These are phyloP conservation scores for Lepidostoma basale DNA, from an alignment of 1,140 invertebrate species.

Conservation along the genomic window DNA sequence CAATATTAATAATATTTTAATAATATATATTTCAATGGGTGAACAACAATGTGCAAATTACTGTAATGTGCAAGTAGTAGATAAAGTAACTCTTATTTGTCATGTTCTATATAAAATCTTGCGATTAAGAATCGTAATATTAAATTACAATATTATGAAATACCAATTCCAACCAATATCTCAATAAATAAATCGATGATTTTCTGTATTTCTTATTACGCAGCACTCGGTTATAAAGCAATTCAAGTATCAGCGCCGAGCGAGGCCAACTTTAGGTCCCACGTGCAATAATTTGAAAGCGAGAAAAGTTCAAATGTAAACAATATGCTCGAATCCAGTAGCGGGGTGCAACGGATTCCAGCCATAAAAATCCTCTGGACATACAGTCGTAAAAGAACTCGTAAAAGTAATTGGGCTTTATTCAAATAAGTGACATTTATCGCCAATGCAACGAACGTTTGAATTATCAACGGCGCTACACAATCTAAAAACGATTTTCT, in stretches of 20 bases:
- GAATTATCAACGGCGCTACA: constrained; percentile 31
- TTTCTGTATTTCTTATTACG: not conserved
- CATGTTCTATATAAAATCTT: no score
- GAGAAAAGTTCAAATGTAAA: not conserved
- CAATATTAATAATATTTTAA: no score
- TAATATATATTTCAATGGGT: no score
- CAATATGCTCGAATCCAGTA: constrained; percentile 10
- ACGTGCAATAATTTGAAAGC: constrained; percentile 13
- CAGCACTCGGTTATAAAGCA: not conserved
- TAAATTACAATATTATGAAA: not conserved
- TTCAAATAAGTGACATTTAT: constrained; percentile 45
- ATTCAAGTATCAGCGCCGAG: not conserved
- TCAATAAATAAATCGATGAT: not conserved
- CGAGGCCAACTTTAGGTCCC: not conserved
- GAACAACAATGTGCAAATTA: no score
- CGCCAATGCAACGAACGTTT: constrained; percentile 36
- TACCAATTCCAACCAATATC: not conserved
- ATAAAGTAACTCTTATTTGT: no score
- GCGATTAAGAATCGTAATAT: not conserved
- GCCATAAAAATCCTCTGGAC: constrained; percentile 41
- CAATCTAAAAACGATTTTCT: constrained; percentile 14
- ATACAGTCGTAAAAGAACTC: constrained; percentile 36
- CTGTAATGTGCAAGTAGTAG: no score
- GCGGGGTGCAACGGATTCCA: constrained; percentile 35
- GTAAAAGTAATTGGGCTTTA: constrained; percentile 46